These are phyloP conservation scores for Acyrthosiphon pisum DNA, from an alignment of 1,140 invertebrate species.

Conservation along the genomic window DNA sequence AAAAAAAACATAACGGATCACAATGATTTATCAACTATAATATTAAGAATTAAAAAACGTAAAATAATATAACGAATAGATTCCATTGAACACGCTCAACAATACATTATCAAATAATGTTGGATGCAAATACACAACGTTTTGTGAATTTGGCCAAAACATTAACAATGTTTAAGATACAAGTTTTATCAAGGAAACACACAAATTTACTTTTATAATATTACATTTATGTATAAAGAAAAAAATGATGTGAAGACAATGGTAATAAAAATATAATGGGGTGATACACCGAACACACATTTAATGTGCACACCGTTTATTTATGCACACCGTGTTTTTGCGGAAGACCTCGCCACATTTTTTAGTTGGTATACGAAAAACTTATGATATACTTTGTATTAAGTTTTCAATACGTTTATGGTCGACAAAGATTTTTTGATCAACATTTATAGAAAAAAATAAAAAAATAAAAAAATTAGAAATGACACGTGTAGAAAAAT, in stretches of 20 bases:
- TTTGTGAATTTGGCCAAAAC: background rate
- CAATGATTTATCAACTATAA: background rate
- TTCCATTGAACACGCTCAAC: background rate
- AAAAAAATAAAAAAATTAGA: background rate
- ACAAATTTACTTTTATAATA: background rate
- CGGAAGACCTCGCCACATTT: no score
- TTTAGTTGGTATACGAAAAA: no score
- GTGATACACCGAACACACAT: no score
- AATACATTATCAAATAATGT: background rate
- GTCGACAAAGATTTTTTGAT: background rate
- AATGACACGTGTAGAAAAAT: background rate
- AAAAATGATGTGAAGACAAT: no score
- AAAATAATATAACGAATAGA: background rate
- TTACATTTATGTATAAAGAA: background rate
- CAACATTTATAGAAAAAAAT: background rate
- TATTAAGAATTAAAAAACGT: background rate
- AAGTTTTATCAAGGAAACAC: background rate
- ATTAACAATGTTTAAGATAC: background rate
- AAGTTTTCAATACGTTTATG: no score
- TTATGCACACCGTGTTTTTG: no score
- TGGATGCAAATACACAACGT: background rate
- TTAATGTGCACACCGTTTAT: no score
- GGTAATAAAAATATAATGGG: no score
- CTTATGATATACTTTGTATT: background rate
- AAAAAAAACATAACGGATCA: no score